Base-by-base conservation (phyloP, 2,888 invertebrate genomes). In the Netelia inedita region DNA sequence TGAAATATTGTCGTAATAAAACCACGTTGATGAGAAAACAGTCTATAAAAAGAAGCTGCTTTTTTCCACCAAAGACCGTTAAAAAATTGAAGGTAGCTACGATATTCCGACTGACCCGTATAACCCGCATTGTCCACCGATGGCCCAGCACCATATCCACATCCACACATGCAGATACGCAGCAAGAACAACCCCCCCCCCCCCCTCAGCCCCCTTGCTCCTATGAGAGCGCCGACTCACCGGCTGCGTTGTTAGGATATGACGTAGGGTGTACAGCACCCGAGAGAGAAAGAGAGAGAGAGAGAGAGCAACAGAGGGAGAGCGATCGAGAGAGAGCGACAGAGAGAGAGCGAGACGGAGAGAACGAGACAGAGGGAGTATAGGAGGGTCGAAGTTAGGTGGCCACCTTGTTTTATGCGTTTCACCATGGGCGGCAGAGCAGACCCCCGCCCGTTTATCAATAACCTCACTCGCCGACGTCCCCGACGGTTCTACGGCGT, bases 391-490 rank as follows among this genome's bases (percentile, higher is more conserved):
- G 68, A 79, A 73, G 82, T 68, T 82, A 82, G 82, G 82, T 82
- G 59, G 82, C 82, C 78, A 82, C 85, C 86, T 87, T 87, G 87
- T 87, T 88, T 88, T 87, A 87, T 87, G 87, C 85, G 83, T 85
- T 82, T 80, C 83, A 79, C 85, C 69, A 71, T 79, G 79, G 83
- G 75, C 71, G 79, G 79, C 43, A 59, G 71, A 76, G 68, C 78
- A 82, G 86, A 75, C 78, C 68, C 85, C 85, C 83, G 82, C 85
- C 86, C 88, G 85, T 88, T 88, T 88, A 88, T 88, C 88, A 87
- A 87, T 87, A 88, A 88, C 86, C 85, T 87, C 86, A 74, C 83
- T 75, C 85, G 82, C 83, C 79, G 82, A 84, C 84, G 68, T 82
- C 59, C 76, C 71, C 66, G 73, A 74, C 69, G 68, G 65, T 69